Evolutionary conservation across 2,888 invertebrate species (phyloP).

Genomic region (Lasioglossum calceatum): DNA sequence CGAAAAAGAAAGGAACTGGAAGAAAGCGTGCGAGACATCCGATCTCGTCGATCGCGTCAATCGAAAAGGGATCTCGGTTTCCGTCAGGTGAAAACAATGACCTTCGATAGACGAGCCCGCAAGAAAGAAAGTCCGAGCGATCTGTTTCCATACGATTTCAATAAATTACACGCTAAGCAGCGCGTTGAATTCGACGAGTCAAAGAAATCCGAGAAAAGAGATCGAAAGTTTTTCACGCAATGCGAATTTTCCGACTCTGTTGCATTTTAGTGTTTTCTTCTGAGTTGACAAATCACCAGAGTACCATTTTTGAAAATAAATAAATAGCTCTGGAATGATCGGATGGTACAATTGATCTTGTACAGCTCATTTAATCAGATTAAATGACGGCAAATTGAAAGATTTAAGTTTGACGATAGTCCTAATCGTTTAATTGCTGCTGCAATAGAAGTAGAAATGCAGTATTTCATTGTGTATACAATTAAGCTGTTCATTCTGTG

Average conservation of each 20-base stretch:
- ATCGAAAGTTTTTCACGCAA: conserved; percentile 46
- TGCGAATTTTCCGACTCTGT: conserved; percentile 15
- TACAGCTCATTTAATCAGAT: not conserved
- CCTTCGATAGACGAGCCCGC: conserved; percentile 56
- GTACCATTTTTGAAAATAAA: not conserved
- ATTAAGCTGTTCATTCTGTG: not conserved
- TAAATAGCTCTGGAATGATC: not conserved
- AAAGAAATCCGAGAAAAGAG: conserved; percentile 42
- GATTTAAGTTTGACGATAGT: not conserved
- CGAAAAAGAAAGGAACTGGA: conserved; percentile 5
- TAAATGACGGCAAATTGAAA: not conserved
- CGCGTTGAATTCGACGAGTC: conserved; percentile 62
- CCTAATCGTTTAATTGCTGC: not conserved
- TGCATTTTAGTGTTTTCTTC: not conserved
- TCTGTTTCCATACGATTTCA: conserved; percentile 74
- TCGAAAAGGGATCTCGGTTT: conserved; percentile 45
- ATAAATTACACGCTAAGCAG: conserved; percentile 72
- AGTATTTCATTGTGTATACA: not conserved
- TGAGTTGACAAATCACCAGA: not conserved
- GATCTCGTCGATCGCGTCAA: conserved; percentile 44
- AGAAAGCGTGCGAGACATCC: conserved; percentile 37
- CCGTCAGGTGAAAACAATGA: conserved; percentile 69
- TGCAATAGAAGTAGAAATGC: not conserved
- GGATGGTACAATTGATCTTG: not conserved
- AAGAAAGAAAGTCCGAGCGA: conserved; percentile 69